Evolutionary conservation across 2,113 vertebrate genomes (phyloP).

Genomic region (Oceanites oceanicus): DNA sequence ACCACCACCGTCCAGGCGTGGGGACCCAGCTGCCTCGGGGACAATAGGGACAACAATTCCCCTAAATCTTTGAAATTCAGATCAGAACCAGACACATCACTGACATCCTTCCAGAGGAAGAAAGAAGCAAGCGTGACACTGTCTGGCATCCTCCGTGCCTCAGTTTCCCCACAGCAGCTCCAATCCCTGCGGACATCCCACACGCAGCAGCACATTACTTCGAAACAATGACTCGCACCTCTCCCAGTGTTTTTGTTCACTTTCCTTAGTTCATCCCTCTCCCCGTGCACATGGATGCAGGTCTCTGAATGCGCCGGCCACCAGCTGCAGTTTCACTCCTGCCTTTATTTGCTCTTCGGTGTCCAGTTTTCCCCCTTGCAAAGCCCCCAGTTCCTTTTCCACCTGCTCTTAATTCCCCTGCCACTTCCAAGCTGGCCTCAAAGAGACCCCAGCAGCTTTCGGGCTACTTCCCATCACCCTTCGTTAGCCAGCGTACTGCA

Average conservation of each 20-base stretch:
- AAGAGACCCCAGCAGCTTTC: not conserved
- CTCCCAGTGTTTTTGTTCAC: not conserved
- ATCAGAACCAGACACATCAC: not conserved
- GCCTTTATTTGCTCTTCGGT: not conserved
- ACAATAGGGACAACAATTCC: not conserved
- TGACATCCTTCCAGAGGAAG: not conserved
- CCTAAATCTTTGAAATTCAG: not conserved
- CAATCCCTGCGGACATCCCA: fast-evolving
- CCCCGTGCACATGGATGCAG: fast-evolving
- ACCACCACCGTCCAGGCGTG: fast-evolving
- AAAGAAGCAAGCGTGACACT: not conserved
- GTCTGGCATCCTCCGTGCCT: not conserved
- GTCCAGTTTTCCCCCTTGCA: too few species aligned
- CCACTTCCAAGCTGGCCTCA: not conserved
- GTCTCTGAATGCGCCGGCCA: fast-evolving
- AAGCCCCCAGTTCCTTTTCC: not conserved
- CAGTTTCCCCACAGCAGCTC: not conserved
- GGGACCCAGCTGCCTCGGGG: not conserved
- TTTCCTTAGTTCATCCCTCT: not conserved
- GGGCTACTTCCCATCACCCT: not conserved
- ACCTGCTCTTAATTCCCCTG: not conserved
- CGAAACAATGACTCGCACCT: fast-evolving
- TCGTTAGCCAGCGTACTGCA: not conserved
- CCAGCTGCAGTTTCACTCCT: not conserved
- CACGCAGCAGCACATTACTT: fast-evolving